Percentiles rank a stretch among this genome's conserved stretches.
phyloP scores from a whole-genome alignment of 2,113 vertebrate genomes.

The Erythrocebus patas region DNA sequence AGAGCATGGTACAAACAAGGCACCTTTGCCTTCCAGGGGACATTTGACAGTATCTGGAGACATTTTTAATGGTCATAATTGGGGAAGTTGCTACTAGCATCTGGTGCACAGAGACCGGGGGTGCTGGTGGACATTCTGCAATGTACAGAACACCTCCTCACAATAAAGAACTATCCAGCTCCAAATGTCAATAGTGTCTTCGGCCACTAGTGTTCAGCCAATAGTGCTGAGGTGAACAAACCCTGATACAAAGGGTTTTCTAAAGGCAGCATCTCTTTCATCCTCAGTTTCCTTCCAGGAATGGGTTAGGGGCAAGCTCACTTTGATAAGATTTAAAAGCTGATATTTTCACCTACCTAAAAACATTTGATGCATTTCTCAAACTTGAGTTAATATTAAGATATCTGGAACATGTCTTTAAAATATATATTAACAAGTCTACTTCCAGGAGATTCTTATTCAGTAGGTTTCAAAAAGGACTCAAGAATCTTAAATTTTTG shows the following conservation, averaged over 20 bases:
- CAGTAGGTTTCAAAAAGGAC: background rate
- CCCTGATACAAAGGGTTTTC: background rate
- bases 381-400: background rate
- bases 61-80: background rate
- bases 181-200: background rate
- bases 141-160: background rate
- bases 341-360: background rate
- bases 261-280: background rate
- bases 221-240: background rate
- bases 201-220: background rate
- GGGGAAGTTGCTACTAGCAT: background rate
- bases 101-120: background rate
- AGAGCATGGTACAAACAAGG: background rate
- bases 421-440: background rate
- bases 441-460: background rate
- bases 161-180: background rate
- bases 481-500: background rate
- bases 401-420: background rate
- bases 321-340: background rate
- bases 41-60: background rate
- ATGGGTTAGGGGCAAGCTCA: background rate
- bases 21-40: background rate
- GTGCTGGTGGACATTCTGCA: background rate
- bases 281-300: background rate
- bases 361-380: background rate